phyloP scores from a whole-genome alignment of 1,140 invertebrate species.

The Dreissena polymorpha region DNA sequence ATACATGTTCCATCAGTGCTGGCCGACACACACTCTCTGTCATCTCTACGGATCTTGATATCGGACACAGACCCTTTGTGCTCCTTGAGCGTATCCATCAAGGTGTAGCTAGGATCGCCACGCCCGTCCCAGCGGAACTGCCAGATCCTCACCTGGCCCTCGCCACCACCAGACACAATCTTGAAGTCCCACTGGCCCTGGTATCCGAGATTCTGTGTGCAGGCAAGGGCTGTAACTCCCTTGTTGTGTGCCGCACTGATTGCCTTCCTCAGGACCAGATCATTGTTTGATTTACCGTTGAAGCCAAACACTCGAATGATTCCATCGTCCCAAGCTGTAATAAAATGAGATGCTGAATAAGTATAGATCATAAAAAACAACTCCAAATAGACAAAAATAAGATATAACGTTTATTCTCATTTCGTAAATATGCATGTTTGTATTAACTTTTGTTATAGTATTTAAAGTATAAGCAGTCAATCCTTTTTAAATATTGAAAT shows the following conservation, averaged over 20 bases:
- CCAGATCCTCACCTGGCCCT: constrained; percentile 85
- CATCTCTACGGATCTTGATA: constrained; percentile 87
- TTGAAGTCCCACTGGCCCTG: constrained; percentile 67
- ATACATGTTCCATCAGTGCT: constrained; percentile 94
- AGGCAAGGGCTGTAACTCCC: constrained; percentile 89
- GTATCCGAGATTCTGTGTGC: constrained; percentile 82
- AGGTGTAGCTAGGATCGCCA: constrained; percentile 55
- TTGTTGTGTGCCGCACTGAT: constrained; percentile 89
- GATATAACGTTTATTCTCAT: neutral
- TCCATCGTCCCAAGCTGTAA: constrained; percentile 89
- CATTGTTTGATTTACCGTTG: constrained; percentile 46
- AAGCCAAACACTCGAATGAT: constrained; percentile 85
- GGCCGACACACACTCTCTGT: constrained; percentile 91
- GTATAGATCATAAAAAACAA: constrained; percentile 6
- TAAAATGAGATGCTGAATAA: constrained; percentile 9
- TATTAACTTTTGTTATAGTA: no score
- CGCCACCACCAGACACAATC: constrained; percentile 92
- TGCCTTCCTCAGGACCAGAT: constrained; percentile 33
- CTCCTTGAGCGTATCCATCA: constrained; percentile 87
- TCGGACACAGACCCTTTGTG: constrained; percentile 92
- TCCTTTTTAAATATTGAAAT: no score
- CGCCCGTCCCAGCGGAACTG: constrained; percentile 49
- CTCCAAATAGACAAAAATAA: neutral
- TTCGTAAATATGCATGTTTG: neutral
- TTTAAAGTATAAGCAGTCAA: no score